These are phyloP conservation scores for Drosophila borborema DNA, from an alignment of 2,888 invertebrate species.

Conservation along the genomic window DNA sequence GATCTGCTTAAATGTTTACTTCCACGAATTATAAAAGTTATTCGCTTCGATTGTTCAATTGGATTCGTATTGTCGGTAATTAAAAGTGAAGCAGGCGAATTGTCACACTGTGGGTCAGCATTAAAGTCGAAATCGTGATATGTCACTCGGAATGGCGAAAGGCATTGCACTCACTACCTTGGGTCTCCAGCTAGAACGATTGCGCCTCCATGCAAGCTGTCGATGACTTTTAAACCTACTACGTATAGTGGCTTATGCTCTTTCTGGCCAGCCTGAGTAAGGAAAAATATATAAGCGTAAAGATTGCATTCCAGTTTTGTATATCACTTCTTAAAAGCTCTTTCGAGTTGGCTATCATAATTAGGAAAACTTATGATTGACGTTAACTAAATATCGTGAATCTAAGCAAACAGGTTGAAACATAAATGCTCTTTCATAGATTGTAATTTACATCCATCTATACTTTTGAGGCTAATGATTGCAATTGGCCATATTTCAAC, in stretches of 20 bases:
- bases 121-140: constrained; percentile 49
- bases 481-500: constrained; percentile 17
- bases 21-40: too few relatives aligned
- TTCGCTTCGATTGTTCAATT: not conserved
- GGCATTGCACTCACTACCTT: constrained; percentile 42
- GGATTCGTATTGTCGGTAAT: constrained; percentile 33
- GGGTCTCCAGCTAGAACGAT: constrained; percentile 50
- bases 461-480: constrained; percentile 11
- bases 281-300: not conserved
- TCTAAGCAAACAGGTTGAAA: not conserved
- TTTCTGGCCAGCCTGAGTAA: not conserved
- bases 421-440: not conserved
- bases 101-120: constrained; percentile 13
- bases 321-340: not conserved
- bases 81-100: constrained; percentile 42
- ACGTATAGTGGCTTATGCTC: constrained; percentile 11
- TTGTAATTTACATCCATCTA: not conserved
- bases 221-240: constrained; percentile 25
- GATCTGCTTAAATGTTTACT: not conserved
- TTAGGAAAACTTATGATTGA: not conserved
- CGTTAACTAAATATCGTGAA: not conserved
- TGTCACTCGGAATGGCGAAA: constrained; percentile 47
- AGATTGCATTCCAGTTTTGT: not conserved
- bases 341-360: not conserved
- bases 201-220: constrained; percentile 20